Evolutionary conservation across 2,888 invertebrate species (phyloP).

Genomic region (Cephus pygmeus): DNA sequence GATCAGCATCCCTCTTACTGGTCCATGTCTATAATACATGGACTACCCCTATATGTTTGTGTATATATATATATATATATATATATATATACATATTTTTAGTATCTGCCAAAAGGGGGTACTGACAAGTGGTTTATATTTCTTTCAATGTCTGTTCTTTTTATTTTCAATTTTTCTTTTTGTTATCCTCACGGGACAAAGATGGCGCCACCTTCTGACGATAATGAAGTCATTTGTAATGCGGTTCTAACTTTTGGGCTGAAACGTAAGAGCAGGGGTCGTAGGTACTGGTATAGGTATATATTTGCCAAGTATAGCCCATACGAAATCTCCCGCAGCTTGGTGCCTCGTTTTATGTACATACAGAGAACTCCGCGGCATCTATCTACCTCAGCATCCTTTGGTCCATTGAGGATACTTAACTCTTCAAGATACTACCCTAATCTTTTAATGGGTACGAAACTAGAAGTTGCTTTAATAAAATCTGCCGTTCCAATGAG

Average conservation of each 20-base stretch:
- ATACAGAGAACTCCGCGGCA: background rate
- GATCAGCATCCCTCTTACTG: background rate
- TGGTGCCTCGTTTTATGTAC: constrained; percentile 7
- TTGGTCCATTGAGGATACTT: constrained; percentile 3
- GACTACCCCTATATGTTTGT: too few species aligned
- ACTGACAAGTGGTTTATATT: background rate
- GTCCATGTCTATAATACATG: background rate
- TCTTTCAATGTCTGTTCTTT: background rate
- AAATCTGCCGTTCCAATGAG: background rate
- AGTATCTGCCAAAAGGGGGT: background rate
- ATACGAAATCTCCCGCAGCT: constrained; percentile 19
- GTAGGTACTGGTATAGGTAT: background rate
- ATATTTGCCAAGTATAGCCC: constrained; percentile 17
- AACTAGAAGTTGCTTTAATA: constrained; percentile 15
- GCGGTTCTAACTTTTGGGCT: constrained; percentile 20
- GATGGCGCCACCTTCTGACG: constrained; percentile 2
- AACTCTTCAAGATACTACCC: constrained; percentile 21
- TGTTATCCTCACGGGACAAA: background rate
- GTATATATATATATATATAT: too few species aligned
- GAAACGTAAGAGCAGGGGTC: constrained; percentile 14
- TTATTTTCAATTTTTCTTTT: background rate
- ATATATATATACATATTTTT: background rate
- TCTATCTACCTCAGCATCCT: background rate
- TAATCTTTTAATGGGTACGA: constrained; percentile 21
- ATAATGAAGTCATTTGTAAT: constrained; percentile 20